Conservation (phyloP, 2,797 vertebrate genomes). For the Xiphorhynchus erythropygius region DNA sequence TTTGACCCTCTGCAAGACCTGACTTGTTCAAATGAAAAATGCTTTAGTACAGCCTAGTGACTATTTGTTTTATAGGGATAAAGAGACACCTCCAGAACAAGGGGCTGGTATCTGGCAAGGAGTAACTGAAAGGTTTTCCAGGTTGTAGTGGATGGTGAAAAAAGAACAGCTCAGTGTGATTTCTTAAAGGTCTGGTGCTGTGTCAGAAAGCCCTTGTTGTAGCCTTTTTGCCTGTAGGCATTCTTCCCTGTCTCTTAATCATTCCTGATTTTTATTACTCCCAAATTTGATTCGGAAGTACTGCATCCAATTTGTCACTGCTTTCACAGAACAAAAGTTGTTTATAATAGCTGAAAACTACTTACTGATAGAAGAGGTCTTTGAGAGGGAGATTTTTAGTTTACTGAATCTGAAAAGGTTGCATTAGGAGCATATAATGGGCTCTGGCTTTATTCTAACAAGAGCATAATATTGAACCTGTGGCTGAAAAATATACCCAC, state of each 20-base stretch:
- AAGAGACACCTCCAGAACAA: background rate
- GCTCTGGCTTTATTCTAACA: background rate
- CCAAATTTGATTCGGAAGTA: background rate
- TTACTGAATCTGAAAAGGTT: background rate
- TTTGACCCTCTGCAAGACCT: background rate
- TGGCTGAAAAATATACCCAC: background rate
- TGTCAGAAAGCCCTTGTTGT: background rate
- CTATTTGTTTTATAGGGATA: background rate
- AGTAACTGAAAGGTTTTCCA: background rate
- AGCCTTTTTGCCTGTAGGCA: background rate
- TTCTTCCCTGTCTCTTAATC: background rate
- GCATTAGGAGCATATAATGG: background rate
- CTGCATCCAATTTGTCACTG: background rate
- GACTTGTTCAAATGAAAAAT: background rate
- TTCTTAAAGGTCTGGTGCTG: background rate
- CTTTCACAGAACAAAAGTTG: background rate
- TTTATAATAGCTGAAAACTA: background rate
- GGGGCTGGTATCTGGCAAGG: background rate
- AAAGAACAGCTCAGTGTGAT: background rate
- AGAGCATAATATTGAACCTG: background rate
- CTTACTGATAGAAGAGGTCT: background rate
- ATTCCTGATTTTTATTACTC: background rate
- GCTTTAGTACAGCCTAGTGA: background rate
- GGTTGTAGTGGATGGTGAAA: background rate
- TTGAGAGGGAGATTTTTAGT: background rate